phyloP scores from a whole-genome alignment of 2,113 vertebrate genomes.

The Xenotilapia longispinis region DNA sequence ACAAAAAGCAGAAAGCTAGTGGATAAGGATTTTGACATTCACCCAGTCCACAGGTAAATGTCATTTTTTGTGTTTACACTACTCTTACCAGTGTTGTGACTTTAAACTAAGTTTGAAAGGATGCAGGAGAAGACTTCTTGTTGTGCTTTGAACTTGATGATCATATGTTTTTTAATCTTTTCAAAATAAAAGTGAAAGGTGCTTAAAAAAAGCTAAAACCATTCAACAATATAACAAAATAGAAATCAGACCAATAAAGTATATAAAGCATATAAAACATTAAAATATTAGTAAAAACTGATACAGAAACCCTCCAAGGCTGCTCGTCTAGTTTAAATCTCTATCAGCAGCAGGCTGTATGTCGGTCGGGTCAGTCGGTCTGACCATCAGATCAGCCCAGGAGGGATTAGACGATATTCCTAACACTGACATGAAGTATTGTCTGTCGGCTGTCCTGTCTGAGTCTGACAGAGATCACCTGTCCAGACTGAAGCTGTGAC shows the following conservation, averaged over 20 bases:
- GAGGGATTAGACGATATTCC: conserved; percentile 47
- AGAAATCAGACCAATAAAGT: background rate
- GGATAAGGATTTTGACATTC: background rate
- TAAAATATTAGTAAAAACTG: background rate
- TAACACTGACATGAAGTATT: background rate
- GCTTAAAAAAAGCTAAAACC: background rate
- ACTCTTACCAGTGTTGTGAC: background rate
- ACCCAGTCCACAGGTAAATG: background rate
- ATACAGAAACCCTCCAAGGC: background rate
- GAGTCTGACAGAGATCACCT: background rate
- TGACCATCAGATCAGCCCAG: conserved; percentile 2
- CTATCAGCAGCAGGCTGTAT: background rate
- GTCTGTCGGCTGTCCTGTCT: conserved; percentile 3
- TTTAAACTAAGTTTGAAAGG: background rate
- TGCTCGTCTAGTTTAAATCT: background rate
- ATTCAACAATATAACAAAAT: background rate
- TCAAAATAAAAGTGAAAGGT: background rate
- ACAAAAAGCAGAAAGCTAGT: background rate
- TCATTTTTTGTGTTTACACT: background rate
- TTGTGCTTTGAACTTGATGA: background rate
- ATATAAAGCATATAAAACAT: background rate
- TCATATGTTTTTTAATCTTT: background rate
- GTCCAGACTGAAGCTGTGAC: conserved; percentile 13
- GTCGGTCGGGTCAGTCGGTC: background rate
- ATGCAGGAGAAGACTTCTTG: background rate